phyloP scores from a whole-genome alignment of 2,888 invertebrate species.

The Autographa gamma region DNA sequence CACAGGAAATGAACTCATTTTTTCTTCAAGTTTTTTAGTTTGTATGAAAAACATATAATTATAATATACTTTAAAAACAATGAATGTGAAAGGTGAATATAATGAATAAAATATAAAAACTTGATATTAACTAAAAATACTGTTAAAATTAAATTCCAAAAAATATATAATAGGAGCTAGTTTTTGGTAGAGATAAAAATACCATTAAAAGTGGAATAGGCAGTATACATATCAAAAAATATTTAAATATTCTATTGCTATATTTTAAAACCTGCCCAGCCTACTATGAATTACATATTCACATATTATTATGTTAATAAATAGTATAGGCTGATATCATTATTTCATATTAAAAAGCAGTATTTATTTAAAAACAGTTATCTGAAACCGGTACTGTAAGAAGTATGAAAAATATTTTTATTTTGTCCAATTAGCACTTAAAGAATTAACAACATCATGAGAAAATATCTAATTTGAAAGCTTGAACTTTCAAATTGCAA shows the following conservation, averaged over 20 bases:
- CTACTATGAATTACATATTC: not conserved
- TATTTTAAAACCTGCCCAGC: not conserved
- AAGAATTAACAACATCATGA: constrained; percentile 46
- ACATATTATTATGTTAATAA: not conserved
- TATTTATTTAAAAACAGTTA: constrained; percentile 21
- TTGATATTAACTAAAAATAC: not conserved
- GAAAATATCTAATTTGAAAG: constrained; percentile 43
- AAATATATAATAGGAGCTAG: not conserved
- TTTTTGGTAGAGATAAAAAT: not conserved
- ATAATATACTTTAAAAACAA: not conserved
- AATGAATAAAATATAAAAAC: not conserved
- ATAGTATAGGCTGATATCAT: constrained; percentile 13
- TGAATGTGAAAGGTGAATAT: not conserved
- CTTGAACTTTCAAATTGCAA: constrained; percentile 22
- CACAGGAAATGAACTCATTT: no score
- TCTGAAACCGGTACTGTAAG: constrained; percentile 11
- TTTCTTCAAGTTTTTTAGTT: no score
- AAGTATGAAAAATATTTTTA: constrained; percentile 45
- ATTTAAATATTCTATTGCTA: not conserved
- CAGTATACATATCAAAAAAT: not conserved
- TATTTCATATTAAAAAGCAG: constrained; percentile 11
- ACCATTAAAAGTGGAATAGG: not conserved
- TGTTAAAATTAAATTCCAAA: not conserved
- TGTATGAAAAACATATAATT: not conserved
- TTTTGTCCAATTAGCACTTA: constrained; percentile 51